Conservation (phyloP, 1,140 invertebrate species). For the Cotesia vestalis region DNA sequence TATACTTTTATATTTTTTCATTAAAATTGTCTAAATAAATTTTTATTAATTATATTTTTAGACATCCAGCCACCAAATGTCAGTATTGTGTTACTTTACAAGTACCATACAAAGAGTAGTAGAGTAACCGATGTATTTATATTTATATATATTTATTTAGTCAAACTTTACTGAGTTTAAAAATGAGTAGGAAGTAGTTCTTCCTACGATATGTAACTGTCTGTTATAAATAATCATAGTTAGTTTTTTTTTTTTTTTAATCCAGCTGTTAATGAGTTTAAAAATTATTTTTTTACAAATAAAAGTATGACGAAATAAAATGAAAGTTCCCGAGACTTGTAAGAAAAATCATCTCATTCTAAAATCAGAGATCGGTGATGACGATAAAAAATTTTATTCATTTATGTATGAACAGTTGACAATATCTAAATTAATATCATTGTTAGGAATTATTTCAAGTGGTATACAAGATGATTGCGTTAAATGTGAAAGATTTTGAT, state of each 20-base stretch:
- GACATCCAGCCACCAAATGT: too few species aligned
- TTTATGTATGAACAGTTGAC: neutral
- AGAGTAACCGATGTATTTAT: too few species aligned
- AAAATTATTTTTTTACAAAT: too few species aligned
- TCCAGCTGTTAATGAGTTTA: slow-evolving; percentile 4
- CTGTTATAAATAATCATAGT: neutral
- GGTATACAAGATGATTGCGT: neutral
- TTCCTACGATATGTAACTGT: slow-evolving; percentile 44
- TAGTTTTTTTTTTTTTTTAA: neutral
- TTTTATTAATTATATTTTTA: too few species aligned
- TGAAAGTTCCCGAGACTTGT: too few species aligned
- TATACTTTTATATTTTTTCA: too few species aligned
- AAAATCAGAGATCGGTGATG: too few species aligned
- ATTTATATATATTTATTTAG: slow-evolving; percentile 3
- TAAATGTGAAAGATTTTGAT: slow-evolving; percentile 12
- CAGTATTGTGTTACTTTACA: too few species aligned
- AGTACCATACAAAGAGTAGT: too few species aligned
- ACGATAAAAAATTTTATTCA: neutral
- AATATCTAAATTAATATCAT: neutral
- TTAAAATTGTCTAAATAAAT: too few species aligned
- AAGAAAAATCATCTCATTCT: too few species aligned
- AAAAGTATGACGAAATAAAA: too few species aligned
- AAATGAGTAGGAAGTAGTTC: slow-evolving; percentile 50
- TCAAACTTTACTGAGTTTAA: neutral
- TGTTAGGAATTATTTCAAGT: neutral